Evolutionary conservation across 1,140 invertebrate genomes (phyloP), one percentile per base, ranked within the genome.

Genomic region (Magallana gigas): DNA sequence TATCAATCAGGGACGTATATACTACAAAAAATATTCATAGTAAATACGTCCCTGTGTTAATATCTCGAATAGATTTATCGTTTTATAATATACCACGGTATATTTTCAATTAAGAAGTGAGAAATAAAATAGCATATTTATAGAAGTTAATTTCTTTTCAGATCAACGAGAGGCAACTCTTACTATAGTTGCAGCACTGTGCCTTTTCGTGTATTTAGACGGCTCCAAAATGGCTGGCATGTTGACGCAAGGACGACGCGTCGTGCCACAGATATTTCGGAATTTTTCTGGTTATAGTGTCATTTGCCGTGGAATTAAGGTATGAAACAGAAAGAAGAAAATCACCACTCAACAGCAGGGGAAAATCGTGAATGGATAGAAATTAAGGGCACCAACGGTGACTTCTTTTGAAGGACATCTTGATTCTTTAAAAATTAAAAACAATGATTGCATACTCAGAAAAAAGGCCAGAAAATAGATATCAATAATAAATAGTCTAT

Each of bases 211-310:
- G 68, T 76, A 76, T 8, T 76, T 76, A 76, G 68, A 8, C 23
- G 18, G 68, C 68, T 29, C 18, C 18, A 76, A 60, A 84, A 88
- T 87, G 89, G 86, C 91, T 88, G 86, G 88, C 87, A 89, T 91
- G 89, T 90, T 91, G 62, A 80, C 85, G 83, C 86, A 88, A 87
- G 84, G 90, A 83, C 83, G 86, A 82, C 87, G 88, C 86, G 88
- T 84, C 86, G 83, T 91, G 87, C 91, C 89, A 71, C 88, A 88
- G 71, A 88, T 86, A 84, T 58, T 71, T 23, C 84, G 87, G 64
- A 85, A 87, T 29, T 88, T 91, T 88, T 86, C 91, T 62, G 80
- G 60, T 29, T 83, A 60, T 57, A 89, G 83, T 36, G 60, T 81
- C n/a, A 83, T 84, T 23, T 60, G 58, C 84, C 18, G 18, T 57